Conservation (phyloP, 2,113 vertebrate genomes). For the Cebidichthys violaceus region DNA sequence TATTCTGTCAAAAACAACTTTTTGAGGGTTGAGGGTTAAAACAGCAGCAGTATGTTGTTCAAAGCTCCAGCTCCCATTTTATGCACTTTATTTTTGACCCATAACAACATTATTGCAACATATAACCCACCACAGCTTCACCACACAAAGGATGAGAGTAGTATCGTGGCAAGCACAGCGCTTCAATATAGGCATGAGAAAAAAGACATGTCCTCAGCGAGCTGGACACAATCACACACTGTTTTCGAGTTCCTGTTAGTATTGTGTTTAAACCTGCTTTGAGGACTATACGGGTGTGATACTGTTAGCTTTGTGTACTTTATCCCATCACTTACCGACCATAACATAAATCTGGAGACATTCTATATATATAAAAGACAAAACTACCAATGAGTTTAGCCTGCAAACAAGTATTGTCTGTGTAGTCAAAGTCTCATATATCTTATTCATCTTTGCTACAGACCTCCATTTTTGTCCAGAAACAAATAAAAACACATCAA, state of each 20-base stretch:
- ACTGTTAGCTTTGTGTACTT: neutral
- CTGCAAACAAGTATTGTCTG: too few species aligned
- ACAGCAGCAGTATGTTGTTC: constrained; percentile 18
- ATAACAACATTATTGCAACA: neutral
- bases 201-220: constrained; percentile 20
- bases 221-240: neutral
- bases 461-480: too few species aligned
- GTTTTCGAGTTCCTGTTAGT: neutral
- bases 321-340: too few species aligned
- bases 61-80: constrained; percentile 8
- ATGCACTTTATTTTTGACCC: neutral
- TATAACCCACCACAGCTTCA: constrained; percentile 33
- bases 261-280: constrained; percentile 30
- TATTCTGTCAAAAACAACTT: neutral
- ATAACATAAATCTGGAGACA: neutral
- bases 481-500: too few species aligned
- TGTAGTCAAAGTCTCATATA: too few species aligned
- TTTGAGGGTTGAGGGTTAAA: neutral
- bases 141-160: constrained; percentile 38
- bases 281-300: constrained; percentile 14
- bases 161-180: constrained; percentile 24
- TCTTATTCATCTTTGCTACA: too few species aligned
- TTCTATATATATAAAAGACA: neutral
- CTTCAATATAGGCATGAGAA: constrained; percentile 31
- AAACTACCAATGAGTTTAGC: neutral